Evolutionary conservation across 2,113 vertebrate genomes (phyloP).

Genomic region (Pogonocichla stellata): DNA sequence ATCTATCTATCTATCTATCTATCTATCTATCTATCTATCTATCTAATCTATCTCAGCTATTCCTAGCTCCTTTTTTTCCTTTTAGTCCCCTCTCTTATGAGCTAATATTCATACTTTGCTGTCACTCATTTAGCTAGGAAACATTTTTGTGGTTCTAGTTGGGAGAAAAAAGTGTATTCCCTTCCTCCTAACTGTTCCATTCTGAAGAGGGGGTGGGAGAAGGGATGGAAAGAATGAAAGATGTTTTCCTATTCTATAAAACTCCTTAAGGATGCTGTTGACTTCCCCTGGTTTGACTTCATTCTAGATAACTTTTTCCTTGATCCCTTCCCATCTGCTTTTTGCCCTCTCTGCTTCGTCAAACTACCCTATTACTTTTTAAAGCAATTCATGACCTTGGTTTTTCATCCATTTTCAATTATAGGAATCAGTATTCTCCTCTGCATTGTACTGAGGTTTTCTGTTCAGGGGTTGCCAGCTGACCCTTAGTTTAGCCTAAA

Average conservation of each 20-base stretch:
- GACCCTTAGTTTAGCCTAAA: conserved; percentile 1
- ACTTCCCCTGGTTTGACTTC: neutral
- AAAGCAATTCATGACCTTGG: neutral
- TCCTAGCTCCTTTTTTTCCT: neutral
- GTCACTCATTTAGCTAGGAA: neutral
- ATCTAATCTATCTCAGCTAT: too few relatives aligned
- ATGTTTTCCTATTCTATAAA: neutral
- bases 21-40: neutral
- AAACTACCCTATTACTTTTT: neutral
- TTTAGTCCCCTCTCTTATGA: neutral
- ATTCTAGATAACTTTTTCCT: neutral
- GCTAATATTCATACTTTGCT: neutral
- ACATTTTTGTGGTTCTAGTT: neutral
- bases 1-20: neutral
- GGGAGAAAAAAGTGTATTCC: neutral
- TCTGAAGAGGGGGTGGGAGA: neutral
- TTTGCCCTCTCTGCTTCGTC: neutral
- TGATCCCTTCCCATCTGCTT: neutral
- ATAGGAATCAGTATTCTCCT: neutral
- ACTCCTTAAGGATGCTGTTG: neutral
- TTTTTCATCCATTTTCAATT: conserved; percentile 39
- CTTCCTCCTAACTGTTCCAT: neutral
- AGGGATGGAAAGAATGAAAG: neutral
- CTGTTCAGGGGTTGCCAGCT: neutral
- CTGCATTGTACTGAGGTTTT: neutral